Evolutionary conservation across 2,888 invertebrate species (phyloP), one percentile per base, ranked within the genome.

Genomic region (Brassicogethes aeneus): DNA sequence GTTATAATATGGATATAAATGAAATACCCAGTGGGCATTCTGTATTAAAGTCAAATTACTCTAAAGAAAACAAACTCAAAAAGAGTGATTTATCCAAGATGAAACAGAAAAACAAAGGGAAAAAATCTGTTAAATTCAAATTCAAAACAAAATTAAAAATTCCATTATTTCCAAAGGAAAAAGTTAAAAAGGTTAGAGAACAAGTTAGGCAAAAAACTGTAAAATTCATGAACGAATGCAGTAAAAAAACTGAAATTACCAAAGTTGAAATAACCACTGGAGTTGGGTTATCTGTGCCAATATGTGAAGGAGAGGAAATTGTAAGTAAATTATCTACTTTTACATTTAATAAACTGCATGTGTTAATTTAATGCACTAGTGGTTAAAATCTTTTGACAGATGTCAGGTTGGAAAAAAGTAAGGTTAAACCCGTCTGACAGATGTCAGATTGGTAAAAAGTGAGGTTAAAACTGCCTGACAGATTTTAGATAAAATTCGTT

Each of bases 221-320:
- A 8, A 45, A 49, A 47, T 49, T 46, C 44, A 44, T 40, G 37
- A 47, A 46, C 38, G 16, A 43, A 23, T 40, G 44, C 12, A 49
- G 32, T 32, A 43, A 47, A 33, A 43, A 42, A 35, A 38, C 42
- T 16, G 50, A 50, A 42, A 42, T 53, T 17, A 48, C 44, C 17
- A 51, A 50, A 43, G 46, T 53, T n/a, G 56, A 57, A 44, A 59
- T 61, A 42, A 68, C 74, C 2, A 68, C 75, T 13, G 73, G 75
- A 0, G 72, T 72, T 12, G 75, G 75, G 15, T 67, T 70, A 41
- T 68, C 73, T n/a, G 64, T 77, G 36, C 73, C 74, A 1, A 64
- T 77, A 10, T 74, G 74, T 39, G 73, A 75, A 58, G 77, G 77
- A 3, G 79, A 78, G 60, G 54, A 60, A 57, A 55, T 60, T 38